Base-by-base conservation (phyloP, 2,797 vertebrate genomes). In the Loriculus beryllinus region DNA sequence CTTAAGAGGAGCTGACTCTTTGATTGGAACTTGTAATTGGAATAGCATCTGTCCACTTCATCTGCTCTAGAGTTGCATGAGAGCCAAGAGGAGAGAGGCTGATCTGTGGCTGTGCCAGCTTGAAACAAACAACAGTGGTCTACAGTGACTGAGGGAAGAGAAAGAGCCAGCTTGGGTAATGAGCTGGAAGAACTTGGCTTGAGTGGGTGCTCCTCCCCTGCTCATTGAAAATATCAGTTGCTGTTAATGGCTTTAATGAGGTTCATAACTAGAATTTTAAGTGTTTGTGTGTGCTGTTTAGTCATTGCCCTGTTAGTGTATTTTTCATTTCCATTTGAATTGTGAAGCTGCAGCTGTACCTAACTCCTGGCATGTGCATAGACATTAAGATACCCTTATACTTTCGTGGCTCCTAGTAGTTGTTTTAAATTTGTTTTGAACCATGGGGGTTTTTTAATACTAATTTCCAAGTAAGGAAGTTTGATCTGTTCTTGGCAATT, bases 231-330 rank as follows among this genome's bases (percentile, higher is more conserved):
- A 62, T 92, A 87, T 18, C 52, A 75, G 14, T 91, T 84, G 49
- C 42, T 56, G 49, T 76, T 93, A 84, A 89, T 87, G 80, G 47
- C 59, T 92, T 92, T 95, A 94, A 81, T 94, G 89, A 86, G 25
- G n/a, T 76, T 90, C 9, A 37, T 29, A 94, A 65, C 63, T 67
- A 48, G 33, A 78, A 75, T 87, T 87, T 33, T 47, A 80, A 68
- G 37, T 77, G 33, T 25, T 90, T 89, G 7, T 47, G 7, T 68
- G 13, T 43, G 39, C 40, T 62, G 6, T 85, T 7, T 62, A 69
- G 35, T 64, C 16, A 16, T 71, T 88, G 28, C 52, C 15, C 6
- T 43, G 14, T 47, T 76, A 43, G 33, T 67, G 1, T 69, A 45
- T 62, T 72, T 84, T 88, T 81, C 6, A 70, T 54, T 92, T 86